phyloP scores from a whole-genome alignment of 2,797 vertebrate genomes.

The Halcyon chelicuti region DNA sequence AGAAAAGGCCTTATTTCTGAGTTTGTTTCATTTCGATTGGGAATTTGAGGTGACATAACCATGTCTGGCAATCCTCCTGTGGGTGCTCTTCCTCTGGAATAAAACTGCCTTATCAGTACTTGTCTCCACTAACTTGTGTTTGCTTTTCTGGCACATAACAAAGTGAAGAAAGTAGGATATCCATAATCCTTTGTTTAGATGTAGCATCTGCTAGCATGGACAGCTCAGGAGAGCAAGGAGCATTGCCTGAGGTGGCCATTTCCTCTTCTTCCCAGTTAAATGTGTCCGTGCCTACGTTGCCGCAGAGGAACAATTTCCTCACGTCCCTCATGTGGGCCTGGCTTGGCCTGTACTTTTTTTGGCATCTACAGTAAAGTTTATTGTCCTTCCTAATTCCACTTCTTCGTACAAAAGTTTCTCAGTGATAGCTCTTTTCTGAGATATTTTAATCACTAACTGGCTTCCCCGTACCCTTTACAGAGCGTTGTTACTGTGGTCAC shows the following conservation, averaged over 20 bases:
- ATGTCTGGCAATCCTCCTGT: not conserved
- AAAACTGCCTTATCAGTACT: not conserved
- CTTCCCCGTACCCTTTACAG: not conserved
- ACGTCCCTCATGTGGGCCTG: not conserved
- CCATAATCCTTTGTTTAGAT: not conserved
- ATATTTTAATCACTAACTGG: not conserved
- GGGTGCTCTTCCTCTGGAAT: not conserved
- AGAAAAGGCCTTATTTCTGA: not conserved
- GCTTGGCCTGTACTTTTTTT: not conserved
- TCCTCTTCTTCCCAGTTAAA: not conserved
- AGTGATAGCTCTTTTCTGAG: not conserved
- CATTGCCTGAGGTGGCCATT: not conserved
- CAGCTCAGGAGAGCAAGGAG: not conserved
- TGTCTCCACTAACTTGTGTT: not conserved
- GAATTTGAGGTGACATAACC: not conserved
- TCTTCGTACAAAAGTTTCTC: not conserved
- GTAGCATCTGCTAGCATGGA: not conserved
- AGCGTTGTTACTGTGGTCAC: not conserved
- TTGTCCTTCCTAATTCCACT: not conserved
- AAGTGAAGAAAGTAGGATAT: not conserved
- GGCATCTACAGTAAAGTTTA: not conserved
- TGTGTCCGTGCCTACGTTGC: not conserved
- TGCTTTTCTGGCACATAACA: not conserved
- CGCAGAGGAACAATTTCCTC: not conserved
- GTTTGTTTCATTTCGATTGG: not conserved